A percentile compares a stretch with the other conserved stretches of the same genome.
Conservation (phyloP, 92 coral and sea anemone genomes). For the Isaurus tuberculatus region DNA sequence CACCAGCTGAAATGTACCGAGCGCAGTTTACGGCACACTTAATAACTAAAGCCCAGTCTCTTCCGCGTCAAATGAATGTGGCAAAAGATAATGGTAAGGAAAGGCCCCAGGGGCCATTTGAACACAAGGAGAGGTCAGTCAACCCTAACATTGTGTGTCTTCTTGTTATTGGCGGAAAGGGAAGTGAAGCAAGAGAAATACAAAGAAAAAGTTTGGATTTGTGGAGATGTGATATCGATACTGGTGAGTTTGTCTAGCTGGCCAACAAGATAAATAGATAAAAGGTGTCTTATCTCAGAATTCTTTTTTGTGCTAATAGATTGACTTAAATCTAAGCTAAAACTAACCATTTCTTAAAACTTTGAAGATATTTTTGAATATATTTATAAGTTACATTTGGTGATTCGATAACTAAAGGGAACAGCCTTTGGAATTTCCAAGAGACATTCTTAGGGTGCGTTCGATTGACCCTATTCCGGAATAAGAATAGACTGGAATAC, state of each 20-base stretch:
- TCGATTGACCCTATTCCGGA: too few species aligned
- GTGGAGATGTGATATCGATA: conserved; percentile 94
- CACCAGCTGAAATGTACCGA: conserved; percentile 48
- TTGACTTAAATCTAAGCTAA: too few species aligned
- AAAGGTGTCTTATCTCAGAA: too few species aligned
- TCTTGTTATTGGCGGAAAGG: conserved; percentile 91
- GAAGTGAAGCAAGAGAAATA: conserved; percentile 77
- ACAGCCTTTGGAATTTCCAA: too few species aligned
- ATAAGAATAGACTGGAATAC: too few species aligned
- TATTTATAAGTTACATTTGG: too few species aligned
- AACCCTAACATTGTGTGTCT: conserved; percentile 66
- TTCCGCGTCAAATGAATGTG: conserved; percentile 35
- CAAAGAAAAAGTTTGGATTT: conserved; percentile 80
- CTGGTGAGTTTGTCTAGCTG: conserved; percentile 56
- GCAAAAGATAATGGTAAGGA: not conserved
- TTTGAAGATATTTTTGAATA: too few species aligned
- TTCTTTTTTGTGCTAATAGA: too few species aligned
- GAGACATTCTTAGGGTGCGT: too few species aligned
- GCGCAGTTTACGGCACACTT: not conserved
- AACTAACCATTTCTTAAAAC: too few species aligned
- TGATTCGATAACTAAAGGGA: too few species aligned
- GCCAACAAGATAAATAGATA: too few species aligned
- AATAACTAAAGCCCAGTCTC: conserved; percentile 23
- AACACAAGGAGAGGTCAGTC: not conserved
- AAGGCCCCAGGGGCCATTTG: not conserved